Percentiles rank a stretch among this genome's conserved stretches.
phyloP scores from a whole-genome alignment of 2,797 vertebrate species.

The Cercopithecus hamlyni region DNA sequence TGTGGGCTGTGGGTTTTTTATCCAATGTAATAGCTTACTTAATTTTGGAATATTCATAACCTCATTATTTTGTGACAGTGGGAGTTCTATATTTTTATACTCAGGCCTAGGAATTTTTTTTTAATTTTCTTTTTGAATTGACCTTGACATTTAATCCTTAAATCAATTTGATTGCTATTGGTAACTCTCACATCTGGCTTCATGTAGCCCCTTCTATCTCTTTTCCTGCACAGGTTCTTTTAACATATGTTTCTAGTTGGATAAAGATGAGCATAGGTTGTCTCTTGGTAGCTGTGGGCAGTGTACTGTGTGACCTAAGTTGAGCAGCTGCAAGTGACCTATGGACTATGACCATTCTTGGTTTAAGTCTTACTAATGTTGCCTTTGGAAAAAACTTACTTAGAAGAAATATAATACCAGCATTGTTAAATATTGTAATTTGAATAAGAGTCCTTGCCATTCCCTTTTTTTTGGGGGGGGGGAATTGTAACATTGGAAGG shows the following conservation, averaged over 20 bases:
- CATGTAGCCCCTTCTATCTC: neutral
- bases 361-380: neutral
- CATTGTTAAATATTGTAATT: neutral
- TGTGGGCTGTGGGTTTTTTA: conserved; percentile 75
- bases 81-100: neutral
- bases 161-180: neutral
- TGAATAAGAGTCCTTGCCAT: neutral
- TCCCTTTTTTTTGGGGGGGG: neutral
- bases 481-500: neutral
- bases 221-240: neutral
- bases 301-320: neutral
- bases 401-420: neutral
- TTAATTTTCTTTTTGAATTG: neutral
- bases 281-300: neutral
- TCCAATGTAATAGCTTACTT: neutral
- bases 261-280: neutral
- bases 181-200: neutral
- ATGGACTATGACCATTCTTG: neutral
- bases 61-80: neutral
- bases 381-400: neutral
- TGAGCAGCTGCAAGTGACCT: neutral
- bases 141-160: neutral
- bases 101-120: neutral
- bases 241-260: neutral
- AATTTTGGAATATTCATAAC: neutral